These are phyloP conservation scores for Scaptomyza cyrtandrae DNA, from an alignment of 2,888 invertebrate species.

Conservation along the genomic window DNA sequence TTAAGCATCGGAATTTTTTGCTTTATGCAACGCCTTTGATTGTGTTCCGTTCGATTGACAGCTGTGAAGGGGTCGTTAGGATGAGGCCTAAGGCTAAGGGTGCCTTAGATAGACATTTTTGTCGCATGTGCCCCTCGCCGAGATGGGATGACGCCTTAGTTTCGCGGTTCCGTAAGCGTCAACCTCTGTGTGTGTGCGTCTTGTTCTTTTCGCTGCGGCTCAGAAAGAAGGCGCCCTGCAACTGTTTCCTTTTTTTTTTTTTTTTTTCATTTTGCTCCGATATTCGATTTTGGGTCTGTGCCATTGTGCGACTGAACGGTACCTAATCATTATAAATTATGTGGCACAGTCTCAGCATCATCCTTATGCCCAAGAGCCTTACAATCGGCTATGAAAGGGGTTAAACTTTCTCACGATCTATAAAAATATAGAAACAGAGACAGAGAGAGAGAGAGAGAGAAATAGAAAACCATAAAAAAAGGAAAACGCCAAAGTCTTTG, in stretches of 20 bases:
- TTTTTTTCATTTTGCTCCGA: slow-evolving; percentile 8
- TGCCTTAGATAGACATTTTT: slow-evolving; percentile 32
- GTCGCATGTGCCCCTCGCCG: slow-evolving; percentile 49
- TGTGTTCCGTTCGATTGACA: too few relatives aligned
- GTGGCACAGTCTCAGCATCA: slow-evolving; percentile 54
- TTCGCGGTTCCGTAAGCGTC: slow-evolving; percentile 47
- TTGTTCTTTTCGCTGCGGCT: slow-evolving; percentile 70
- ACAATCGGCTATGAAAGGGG: slow-evolving; percentile 56
- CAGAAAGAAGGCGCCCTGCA: slow-evolving; percentile 57
- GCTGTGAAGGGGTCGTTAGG: neutral
- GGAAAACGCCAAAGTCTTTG: slow-evolving; percentile 56
- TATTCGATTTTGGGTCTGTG: slow-evolving; percentile 22
- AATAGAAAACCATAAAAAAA: slow-evolving; percentile 64
- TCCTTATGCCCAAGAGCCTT: slow-evolving; percentile 12
- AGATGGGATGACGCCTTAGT: slow-evolving; percentile 70
- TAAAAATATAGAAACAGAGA: slow-evolving; percentile 41
- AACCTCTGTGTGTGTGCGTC: slow-evolving; percentile 8
- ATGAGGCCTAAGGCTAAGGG: slow-evolving; percentile 27
- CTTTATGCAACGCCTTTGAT: neutral
- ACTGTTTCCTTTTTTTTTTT: slow-evolving; percentile 64
- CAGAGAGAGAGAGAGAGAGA: slow-evolving; percentile 7
- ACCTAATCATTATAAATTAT: slow-evolving; percentile 80
- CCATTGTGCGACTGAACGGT: slow-evolving; percentile 47
- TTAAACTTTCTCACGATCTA: slow-evolving; percentile 79
- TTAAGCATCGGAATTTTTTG: neutral